Evolutionary conservation across 2,113 vertebrate species (phyloP).

Genomic region (Cololabis saira): DNA sequence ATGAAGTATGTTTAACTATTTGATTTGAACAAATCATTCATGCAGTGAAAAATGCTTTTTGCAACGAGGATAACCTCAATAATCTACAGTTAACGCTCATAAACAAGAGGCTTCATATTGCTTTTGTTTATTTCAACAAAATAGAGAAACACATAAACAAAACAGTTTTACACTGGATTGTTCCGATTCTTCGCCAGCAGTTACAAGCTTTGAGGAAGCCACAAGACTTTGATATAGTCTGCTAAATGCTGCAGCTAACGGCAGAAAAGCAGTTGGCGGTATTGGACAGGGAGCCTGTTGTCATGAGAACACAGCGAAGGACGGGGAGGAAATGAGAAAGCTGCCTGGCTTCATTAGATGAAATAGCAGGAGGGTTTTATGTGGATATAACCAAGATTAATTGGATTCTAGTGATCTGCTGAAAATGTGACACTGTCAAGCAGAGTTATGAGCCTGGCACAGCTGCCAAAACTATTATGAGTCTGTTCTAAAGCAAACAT

Average conservation of each 20-base stretch:
- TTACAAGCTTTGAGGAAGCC: slow-evolving; percentile 38
- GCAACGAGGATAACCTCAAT: slow-evolving; percentile 34
- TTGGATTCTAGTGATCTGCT: slow-evolving; percentile 67
- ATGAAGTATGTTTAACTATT: slow-evolving; percentile 51
- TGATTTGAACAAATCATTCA: slow-evolving; percentile 40
- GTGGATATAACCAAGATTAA: slow-evolving; percentile 72
- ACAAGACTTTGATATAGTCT: slow-evolving; percentile 40
- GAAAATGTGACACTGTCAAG: slow-evolving; percentile 66
- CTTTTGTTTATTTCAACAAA: slow-evolving; percentile 39
- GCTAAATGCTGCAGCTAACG: slow-evolving; percentile 22
- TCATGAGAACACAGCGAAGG: slow-evolving; percentile 67
- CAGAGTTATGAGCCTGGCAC: slow-evolving; percentile 51
- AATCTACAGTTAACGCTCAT: slow-evolving; percentile 29
- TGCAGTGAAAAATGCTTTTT: slow-evolving; percentile 28
- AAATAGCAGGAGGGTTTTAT: slow-evolving; percentile 69
- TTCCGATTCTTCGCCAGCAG: slow-evolving; percentile 47
- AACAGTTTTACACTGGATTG: slow-evolving; percentile 29
- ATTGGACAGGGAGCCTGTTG: slow-evolving; percentile 66
- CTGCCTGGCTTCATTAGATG: slow-evolving; percentile 65
- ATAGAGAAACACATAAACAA: slow-evolving; percentile 37
- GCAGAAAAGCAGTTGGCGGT: slow-evolving; percentile 60
- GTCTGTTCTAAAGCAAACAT: slow-evolving; percentile 17
- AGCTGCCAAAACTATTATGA: slow-evolving; percentile 13
- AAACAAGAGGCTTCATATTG: slow-evolving; percentile 28
- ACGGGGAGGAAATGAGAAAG: slow-evolving; percentile 28